phyloP scores from a whole-genome alignment of 2,113 vertebrate species.

The Ageneiosus marmoratus region DNA sequence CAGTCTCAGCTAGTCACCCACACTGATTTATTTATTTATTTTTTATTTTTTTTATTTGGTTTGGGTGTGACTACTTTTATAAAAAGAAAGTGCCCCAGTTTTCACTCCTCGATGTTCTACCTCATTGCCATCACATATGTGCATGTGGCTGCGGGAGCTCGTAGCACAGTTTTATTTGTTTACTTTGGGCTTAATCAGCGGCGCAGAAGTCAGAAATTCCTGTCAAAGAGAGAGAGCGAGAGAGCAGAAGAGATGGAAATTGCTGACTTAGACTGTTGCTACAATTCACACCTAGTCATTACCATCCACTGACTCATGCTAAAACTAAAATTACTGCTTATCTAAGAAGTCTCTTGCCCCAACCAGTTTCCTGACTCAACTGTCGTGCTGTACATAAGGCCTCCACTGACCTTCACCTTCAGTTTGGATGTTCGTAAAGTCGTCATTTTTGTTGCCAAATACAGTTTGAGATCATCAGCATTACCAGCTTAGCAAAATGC shows the following conservation, averaged over 20 bases:
- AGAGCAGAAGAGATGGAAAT: slow-evolving; percentile 51
- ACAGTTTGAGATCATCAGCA: neutral
- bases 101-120: neutral
- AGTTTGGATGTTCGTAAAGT: neutral
- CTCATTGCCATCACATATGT: slow-evolving; percentile 64
- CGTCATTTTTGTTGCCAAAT: neutral
- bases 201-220: slow-evolving; percentile 76
- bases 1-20: neutral
- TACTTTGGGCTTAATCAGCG: slow-evolving; percentile 75
- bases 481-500: neutral
- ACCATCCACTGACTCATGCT: slow-evolving; percentile 22
- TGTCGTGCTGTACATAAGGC: neutral
- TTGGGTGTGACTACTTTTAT: slow-evolving; percentile 4
- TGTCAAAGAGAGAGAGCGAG: slow-evolving; percentile 56
- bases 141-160: slow-evolving; percentile 42
- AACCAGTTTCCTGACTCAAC: slow-evolving; percentile 2
- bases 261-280: slow-evolving; percentile 34
- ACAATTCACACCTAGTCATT: slow-evolving; percentile 47
- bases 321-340: slow-evolving; percentile 31
- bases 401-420: neutral
- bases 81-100: neutral
- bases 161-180: slow-evolving; percentile 58
- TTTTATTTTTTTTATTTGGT: neutral
- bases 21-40: neutral
- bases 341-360: neutral